Percentiles rank a stretch among this genome's conserved stretches.
Evolutionary conservation across 2,113 vertebrate species (phyloP).

Genomic region (Lichenostomus cassidix): DNA sequence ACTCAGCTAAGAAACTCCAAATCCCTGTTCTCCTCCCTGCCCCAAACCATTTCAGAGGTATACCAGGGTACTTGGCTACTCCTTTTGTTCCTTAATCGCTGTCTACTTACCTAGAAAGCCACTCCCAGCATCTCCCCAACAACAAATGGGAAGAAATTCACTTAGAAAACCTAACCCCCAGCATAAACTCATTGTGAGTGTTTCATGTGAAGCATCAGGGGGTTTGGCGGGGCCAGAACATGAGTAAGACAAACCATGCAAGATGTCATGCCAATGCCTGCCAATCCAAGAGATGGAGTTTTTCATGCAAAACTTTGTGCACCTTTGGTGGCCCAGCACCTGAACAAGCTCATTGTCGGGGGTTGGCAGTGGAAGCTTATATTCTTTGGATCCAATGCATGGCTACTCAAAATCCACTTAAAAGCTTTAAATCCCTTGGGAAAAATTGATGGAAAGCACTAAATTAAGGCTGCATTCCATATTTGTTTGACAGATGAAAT

Average conservation of each 20-base stretch:
- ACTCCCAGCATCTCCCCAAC: background rate
- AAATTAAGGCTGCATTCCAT: background rate
- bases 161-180: background rate
- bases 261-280: background rate
- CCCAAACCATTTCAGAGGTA: background rate
- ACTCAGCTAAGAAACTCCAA: background rate
- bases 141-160: background rate
- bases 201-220: background rate
- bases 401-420: background rate
- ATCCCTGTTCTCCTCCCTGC: background rate
- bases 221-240: background rate
- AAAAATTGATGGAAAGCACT: background rate
- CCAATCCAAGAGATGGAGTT: background rate
- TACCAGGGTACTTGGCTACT: background rate
- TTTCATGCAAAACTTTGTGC: background rate
- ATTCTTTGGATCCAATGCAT: background rate
- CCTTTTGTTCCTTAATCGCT: background rate
- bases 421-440: background rate
- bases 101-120: background rate
- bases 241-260: background rate
- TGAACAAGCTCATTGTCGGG: background rate
- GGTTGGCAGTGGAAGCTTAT: background rate
- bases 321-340: background rate
- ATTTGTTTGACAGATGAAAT: slow-evolving; percentile 47
- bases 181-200: background rate